These are phyloP conservation scores for Eupithecia dodoneata DNA, from an alignment of 2,888 invertebrate genomes.

Conservation along the genomic window DNA sequence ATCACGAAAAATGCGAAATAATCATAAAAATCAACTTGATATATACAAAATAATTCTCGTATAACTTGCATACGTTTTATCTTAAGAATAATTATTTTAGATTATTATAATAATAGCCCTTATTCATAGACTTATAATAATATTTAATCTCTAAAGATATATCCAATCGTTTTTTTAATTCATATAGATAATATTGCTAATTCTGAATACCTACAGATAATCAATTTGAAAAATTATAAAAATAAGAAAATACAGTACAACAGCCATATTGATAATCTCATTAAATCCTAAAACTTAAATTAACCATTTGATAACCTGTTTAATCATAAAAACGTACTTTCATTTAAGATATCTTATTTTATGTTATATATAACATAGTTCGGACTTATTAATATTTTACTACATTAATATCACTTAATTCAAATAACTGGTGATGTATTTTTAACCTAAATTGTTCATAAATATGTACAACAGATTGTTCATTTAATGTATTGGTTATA, in stretches of 20 bases:
- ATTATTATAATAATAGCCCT: slow-evolving; percentile 6
- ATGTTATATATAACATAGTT: neutral
- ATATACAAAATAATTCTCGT: slow-evolving; percentile 49
- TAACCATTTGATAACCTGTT: neutral
- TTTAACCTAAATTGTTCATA: neutral
- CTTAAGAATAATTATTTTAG: neutral
- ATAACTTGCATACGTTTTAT: neutral
- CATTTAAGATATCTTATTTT: neutral
- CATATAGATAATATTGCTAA: neutral
- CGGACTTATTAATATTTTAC: neutral
- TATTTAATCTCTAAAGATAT: slow-evolving; percentile 11
- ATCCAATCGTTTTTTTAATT: slow-evolving; percentile 14
- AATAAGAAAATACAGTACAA: slow-evolving; percentile 47
- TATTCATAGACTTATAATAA: neutral
- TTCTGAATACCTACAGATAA: neutral
- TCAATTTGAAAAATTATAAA: slow-evolving; percentile 24
- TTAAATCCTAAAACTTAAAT: slow-evolving; percentile 40
- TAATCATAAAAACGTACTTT: neutral
- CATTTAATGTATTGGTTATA: neutral
- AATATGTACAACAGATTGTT: neutral
- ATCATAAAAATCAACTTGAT: slow-evolving; percentile 34
- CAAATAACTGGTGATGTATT: slow-evolving; percentile 23
- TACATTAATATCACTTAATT: slow-evolving; percentile 5
- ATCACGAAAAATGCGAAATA: neutral
- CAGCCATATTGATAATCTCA: slow-evolving; percentile 65